These are phyloP conservation scores for Callionymus lyra DNA, from an alignment of 2,113 vertebrate genomes.

Conservation along the genomic window DNA sequence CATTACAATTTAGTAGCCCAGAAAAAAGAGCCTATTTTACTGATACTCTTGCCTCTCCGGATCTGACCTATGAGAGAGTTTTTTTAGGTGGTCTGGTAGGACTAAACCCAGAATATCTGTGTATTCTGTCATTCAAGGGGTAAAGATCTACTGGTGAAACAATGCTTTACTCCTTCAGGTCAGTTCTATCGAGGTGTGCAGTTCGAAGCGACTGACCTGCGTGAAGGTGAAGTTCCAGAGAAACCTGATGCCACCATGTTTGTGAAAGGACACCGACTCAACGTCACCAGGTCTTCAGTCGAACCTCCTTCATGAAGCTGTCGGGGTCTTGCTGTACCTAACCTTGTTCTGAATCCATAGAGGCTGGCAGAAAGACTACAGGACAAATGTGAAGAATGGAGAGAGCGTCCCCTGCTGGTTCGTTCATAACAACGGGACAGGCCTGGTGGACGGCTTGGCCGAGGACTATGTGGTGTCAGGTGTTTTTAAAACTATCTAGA, in stretches of 20 bases:
- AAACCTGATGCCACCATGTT: constrained; percentile 89
- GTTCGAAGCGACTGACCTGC: constrained; percentile 77
- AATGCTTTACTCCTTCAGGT: constrained; percentile 63
- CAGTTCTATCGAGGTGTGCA: constrained; percentile 84
- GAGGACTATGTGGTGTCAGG: constrained; percentile 74
- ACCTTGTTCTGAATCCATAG: constrained; percentile 51
- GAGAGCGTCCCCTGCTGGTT: constrained; percentile 82
- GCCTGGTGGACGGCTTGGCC: constrained; percentile 78
- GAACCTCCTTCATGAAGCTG: background rate
- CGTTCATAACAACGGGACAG: constrained; percentile 79
- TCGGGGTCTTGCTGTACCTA: background rate
- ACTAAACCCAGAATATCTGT: no score
- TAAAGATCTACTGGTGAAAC: background rate
- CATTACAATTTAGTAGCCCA: no score
- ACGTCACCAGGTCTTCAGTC: constrained; percentile 79
- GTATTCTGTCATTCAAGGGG: no score
- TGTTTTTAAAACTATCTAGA: constrained; percentile 51
- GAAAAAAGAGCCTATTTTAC: no score
- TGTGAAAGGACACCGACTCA: constrained; percentile 79
- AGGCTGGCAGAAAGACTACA: constrained; percentile 88
- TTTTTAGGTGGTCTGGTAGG: no score
- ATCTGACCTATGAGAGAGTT: no score
- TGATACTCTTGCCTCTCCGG: no score
- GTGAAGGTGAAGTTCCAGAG: constrained; percentile 69
- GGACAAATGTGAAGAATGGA: constrained; percentile 56